phyloP scores from a whole-genome alignment of 2,113 vertebrate species.

The Lipophrys pholis region DNA sequence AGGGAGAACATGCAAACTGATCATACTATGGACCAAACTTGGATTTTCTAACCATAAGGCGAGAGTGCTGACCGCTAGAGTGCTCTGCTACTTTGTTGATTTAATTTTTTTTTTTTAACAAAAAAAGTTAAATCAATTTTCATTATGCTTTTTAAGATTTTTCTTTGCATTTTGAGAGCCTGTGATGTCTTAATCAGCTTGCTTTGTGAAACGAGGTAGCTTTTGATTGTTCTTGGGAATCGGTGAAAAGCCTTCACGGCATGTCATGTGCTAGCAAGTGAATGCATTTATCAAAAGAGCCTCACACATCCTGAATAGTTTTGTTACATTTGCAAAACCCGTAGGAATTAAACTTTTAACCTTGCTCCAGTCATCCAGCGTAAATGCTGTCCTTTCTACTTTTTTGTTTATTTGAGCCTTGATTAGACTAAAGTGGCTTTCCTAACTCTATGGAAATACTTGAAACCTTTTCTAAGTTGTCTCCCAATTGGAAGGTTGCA shows the following conservation, averaged over 20 bases:
- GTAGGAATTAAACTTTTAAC: slow-evolving; percentile 6
- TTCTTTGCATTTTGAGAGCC: too few relatives aligned
- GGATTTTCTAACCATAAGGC: too few relatives aligned
- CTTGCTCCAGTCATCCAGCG: slow-evolving; percentile 8
- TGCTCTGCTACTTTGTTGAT: too few relatives aligned
- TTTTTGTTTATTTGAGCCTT: slow-evolving; percentile 10
- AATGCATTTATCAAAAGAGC: slow-evolving; percentile 23
- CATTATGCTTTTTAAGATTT: too few relatives aligned
- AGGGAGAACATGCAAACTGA: too few relatives aligned
- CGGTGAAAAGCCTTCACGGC: slow-evolving; percentile 6
- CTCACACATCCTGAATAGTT: slow-evolving; percentile 12
- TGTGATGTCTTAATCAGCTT: too few relatives aligned
- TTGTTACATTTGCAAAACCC: background rate
- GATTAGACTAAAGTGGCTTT: slow-evolving; percentile 4
- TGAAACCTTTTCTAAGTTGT: slow-evolving; percentile 19
- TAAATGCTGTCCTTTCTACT: slow-evolving; percentile 2
- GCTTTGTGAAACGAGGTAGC: background rate
- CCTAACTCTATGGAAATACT: background rate
- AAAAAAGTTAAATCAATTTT: too few relatives aligned
- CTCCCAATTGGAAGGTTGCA: too few relatives aligned
- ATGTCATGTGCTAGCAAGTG: slow-evolving; percentile 4
- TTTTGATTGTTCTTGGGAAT: slow-evolving; percentile 5
- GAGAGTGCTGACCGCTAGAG: too few relatives aligned
- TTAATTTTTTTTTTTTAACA: too few relatives aligned
- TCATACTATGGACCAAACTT: too few relatives aligned